Base-by-base conservation (phyloP, 1,140 invertebrate genomes). In the Drosophila ercepeae region DNA sequence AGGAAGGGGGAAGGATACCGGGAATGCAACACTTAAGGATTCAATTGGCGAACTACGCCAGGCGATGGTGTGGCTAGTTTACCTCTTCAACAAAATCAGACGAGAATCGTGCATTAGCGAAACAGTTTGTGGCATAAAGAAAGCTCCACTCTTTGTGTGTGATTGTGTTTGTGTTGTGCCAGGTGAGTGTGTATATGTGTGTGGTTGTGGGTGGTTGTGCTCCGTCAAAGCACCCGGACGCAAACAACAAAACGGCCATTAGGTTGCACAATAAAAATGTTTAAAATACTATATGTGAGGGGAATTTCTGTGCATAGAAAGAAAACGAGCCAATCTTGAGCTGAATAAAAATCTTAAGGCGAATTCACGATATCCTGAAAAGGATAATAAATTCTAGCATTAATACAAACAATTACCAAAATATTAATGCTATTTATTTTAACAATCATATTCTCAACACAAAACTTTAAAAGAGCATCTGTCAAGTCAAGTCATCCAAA, bases 191-290 rank as follows among this genome's bases (percentile, higher is more conserved):
- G 32, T 58, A 44, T 42, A 25, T 49, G 44, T 52, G 29, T 14
- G 36, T n/a, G n/a, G n/a, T n/a, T 64, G 25, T 18, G 32, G 16
- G 45, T 51, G 21, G 32, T 4, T 36, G 18, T 49, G 16, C 32
- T 51, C 51, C 52, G 57, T 77, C 61, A 69, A 73, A 64, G 70
- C 46, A 41, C 45, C 49, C 45, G 42, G 42, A 58, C 51, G 45
- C 72, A 41, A 76, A 83, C 74, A 83, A 86, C 75, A 79, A 84
- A 79, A 79, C 65, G 64, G 64, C 79, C 75, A 78, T 83, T 83
- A 83, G 57, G 64, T 84, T 78, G 70, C 75, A 79, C 81, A 79
- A 86, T 84, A 86, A 84, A 84, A 86, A 75, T 78, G 59, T 84
- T 79, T 84, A 84, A 84, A 84, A 84, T 83, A 83, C 61, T 72